Evolutionary conservation across 2,797 vertebrate species (phyloP), one percentile per base, ranked within the genome.

Genomic region (Oceanodroma leucorhoa): DNA sequence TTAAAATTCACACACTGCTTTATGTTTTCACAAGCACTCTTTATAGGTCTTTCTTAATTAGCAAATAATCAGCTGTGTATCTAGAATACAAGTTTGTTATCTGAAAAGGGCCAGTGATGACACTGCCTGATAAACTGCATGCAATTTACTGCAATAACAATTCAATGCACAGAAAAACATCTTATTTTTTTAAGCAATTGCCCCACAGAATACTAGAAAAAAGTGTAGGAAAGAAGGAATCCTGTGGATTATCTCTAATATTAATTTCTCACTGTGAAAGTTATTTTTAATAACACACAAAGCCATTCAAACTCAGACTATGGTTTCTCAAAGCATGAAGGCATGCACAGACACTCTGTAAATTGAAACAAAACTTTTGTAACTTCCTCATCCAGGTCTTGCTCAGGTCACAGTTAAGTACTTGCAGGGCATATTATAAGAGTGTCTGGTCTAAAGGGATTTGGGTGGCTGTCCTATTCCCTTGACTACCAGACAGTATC

Each of bases 11-110:
- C 54, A 76, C 23, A n/a, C 38, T 53, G 23, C 10, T 87, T 93
- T 93, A 92, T 1, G 3, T 93, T 94, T 95, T 80, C 77, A 95
- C 87, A 92, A 80, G 83, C 65, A 80, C 13, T 51, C 40, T 55
- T 81, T 86, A 54, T 60, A 81, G 40, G 45, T 69, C 69, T 94
- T 45, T 72, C 77, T 75, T 91, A 93, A 94, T 87, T 72, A 69
- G 87, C 62, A 96, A 91, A 83, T 91, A 94, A 94, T 86, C 78
- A 91, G 16, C 48, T 58, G 69, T 60, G 30, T 92, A 93, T 72
- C 43, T 91, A 96, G 43, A 93, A 90, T 10, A 93, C 30, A 46
- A 79, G 46, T 55, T 91, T 69, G 69, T 87, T 92, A 90, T 82
- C 60, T 50, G 30, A 93, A 89, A 41, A 94, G 40, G 55, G 48